Conservation (phyloP, 2,113 vertebrate species). For the Aegithalos caudatus region DNA sequence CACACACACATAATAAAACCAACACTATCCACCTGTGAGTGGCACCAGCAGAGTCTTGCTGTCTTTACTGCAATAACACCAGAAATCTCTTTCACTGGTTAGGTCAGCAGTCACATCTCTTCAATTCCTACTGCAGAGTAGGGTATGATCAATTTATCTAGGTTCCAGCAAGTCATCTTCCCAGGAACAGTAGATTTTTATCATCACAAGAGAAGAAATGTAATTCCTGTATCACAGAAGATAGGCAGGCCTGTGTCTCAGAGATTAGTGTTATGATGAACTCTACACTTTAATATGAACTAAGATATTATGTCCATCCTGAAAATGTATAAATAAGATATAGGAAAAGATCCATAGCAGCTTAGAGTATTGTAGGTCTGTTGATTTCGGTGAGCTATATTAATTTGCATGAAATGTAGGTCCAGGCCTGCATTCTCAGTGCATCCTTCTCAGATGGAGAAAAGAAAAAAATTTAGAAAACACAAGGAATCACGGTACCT, state of each 20-base stretch:
- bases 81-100: not conserved
- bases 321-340: not conserved
- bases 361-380: not conserved
- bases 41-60: not conserved
- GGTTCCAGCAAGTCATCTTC: conserved; percentile 31
- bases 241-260: conserved; percentile 4
- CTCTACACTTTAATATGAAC: conserved; percentile 21
- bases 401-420: not conserved
- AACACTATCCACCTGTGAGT: not conserved
- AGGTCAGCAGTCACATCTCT: not conserved
- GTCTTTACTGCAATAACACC: not conserved
- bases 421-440: not conserved
- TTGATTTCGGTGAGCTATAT: not conserved
- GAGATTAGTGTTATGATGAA: conserved; percentile 25
- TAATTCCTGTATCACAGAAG: conserved; percentile 12
- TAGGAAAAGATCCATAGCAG: not conserved
- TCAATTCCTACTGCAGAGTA: not conserved
- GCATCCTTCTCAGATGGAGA: not conserved
- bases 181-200: conserved; percentile 24
- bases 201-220: conserved; percentile 18
- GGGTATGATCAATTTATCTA: not conserved
- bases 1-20: not conserved
- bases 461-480: not conserved
- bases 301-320: not conserved
- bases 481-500: not conserved